Percentiles rank a stretch among this genome's conserved stretches.
Conservation (phyloP, 2,797 vertebrate species). For the Jordanella pulchra region DNA sequence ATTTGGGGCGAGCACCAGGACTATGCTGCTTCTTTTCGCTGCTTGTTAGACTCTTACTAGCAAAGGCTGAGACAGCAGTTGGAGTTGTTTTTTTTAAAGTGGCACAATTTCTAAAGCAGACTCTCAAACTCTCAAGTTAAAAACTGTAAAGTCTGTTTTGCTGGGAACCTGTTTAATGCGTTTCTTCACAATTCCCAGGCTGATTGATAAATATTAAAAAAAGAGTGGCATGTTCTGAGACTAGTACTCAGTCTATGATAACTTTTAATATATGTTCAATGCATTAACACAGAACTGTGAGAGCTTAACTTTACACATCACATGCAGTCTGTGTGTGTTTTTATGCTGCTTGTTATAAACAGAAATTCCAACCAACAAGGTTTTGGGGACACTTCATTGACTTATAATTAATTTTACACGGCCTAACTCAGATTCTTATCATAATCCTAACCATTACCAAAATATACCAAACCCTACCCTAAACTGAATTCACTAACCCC, state of each 20-base stretch:
- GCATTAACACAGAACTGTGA: not conserved
- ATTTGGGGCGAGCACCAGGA: not conserved
- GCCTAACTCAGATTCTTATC: too few relatives aligned
- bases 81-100: not conserved
- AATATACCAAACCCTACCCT: too few relatives aligned
- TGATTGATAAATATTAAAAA: not conserved
- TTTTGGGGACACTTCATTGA: too few relatives aligned
- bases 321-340: too few relatives aligned
- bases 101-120: not conserved
- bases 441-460: too few relatives aligned
- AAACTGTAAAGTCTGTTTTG: not conserved
- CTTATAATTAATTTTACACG: too few relatives aligned
- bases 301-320: not conserved
- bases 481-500: too few relatives aligned
- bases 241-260: not conserved
- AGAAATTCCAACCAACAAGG: too few relatives aligned
- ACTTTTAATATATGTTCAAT: not conserved
- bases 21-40: not conserved
- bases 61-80: constrained; percentile 1
- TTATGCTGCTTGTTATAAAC: too few relatives aligned
- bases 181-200: not conserved
- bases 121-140: not conserved
- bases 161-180: not conserved
- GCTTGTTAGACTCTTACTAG: not conserved
- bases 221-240: not conserved